Evolutionary conservation across 2,888 invertebrate species (phyloP).

Genomic region (Agriopis leucophaearia): DNA sequence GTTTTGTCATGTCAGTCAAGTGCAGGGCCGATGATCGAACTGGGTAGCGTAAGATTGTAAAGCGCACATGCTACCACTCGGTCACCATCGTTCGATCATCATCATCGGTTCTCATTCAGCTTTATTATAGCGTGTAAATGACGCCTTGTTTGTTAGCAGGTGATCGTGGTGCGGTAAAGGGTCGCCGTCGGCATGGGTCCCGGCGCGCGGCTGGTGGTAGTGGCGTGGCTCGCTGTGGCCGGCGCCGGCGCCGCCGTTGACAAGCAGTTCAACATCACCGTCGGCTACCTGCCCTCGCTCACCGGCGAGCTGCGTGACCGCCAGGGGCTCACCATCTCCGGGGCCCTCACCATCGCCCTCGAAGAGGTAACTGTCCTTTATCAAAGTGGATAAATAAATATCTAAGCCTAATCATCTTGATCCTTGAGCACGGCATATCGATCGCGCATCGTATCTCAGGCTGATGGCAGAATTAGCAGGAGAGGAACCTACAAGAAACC

Average conservation of each 20-base stretch:
- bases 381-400: too few relatives aligned
- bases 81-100: too few relatives aligned
- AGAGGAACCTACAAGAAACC: slow-evolving; percentile 15
- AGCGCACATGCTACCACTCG: too few relatives aligned
- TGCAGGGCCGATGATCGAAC: too few relatives aligned
- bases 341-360: slow-evolving; percentile 95
- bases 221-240: slow-evolving; percentile 59
- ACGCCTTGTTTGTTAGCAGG: slow-evolving; percentile 51
- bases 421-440: not conserved
- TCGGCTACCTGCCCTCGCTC: slow-evolving; percentile 95
- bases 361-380: slow-evolving; percentile 88
- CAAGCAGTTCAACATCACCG: slow-evolving; percentile 87
- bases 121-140: not conserved
- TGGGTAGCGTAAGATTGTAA: too few relatives aligned
- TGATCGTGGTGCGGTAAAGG: slow-evolving; percentile 74
- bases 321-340: slow-evolving; percentile 95
- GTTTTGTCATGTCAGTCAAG: too few relatives aligned
- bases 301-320: slow-evolving; percentile 92
- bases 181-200: slow-evolving; percentile 86
- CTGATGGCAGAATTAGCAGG: not conserved
- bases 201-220: slow-evolving; percentile 87
- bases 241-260: slow-evolving; percentile 84
- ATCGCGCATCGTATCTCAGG: not conserved
- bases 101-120: too few relatives aligned
- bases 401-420: not conserved